A percentile compares a stretch with the other conserved stretches of the same genome.
phyloP scores from a whole-genome alignment of 2,113 vertebrate species.

The Gymnocephalus cernua region DNA sequence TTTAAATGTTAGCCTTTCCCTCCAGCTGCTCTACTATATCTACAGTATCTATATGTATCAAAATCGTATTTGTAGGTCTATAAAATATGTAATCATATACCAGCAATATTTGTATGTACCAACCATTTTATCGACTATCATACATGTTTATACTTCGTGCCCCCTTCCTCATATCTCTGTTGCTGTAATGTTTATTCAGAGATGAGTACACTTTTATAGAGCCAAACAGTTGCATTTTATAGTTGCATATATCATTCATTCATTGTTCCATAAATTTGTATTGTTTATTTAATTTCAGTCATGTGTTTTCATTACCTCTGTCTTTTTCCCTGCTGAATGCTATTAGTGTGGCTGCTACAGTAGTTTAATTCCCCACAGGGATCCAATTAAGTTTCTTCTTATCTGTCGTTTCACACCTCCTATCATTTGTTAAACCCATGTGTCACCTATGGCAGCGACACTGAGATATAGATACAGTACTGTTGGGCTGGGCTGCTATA shows the following conservation, averaged over 20 bases:
- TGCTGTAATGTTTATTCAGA: background rate
- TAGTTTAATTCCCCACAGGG: slow-evolving; percentile 35
- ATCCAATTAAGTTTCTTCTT: slow-evolving; percentile 55
- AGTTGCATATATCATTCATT: slow-evolving; percentile 7
- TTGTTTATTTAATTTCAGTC: slow-evolving; percentile 32
- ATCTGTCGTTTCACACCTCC: slow-evolving; percentile 53
- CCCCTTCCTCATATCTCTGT: background rate
- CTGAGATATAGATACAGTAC: background rate
- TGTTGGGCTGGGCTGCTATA: background rate
- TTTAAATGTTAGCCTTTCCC: background rate
- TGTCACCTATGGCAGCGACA: slow-evolving; percentile 25
- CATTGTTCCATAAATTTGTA: slow-evolving; percentile 7
- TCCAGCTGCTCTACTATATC: background rate
- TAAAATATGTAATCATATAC: background rate
- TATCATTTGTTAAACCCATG: slow-evolving; percentile 54
- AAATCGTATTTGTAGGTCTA: background rate
- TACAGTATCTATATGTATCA: background rate
- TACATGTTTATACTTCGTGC: background rate
- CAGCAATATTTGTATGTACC: background rate
- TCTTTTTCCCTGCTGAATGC: slow-evolving; percentile 31
- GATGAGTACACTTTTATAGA: background rate
- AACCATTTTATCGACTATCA: background rate
- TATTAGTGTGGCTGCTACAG: slow-evolving; percentile 25
- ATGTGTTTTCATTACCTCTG: slow-evolving; percentile 25
- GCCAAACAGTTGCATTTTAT: background rate